Evolutionary conservation across 2,888 invertebrate genomes (phyloP), one percentile per base, ranked within the genome.

Genomic region (Cephus runcator): DNA sequence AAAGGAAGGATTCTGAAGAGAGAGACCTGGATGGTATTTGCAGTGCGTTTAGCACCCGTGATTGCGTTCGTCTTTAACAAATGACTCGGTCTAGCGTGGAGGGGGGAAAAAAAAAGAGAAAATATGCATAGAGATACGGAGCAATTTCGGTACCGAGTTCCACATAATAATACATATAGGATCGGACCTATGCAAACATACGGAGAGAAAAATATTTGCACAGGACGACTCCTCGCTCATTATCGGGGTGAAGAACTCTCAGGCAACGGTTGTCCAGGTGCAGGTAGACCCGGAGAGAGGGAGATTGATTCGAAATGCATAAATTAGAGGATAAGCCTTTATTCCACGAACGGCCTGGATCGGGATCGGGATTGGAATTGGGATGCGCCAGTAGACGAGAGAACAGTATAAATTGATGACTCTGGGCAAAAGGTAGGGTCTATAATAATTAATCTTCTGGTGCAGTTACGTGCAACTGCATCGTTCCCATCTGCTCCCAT

Each of bases 251-350:
- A 83, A 83, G 79, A 83, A 83, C 77, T 75, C 69, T 76, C 76
- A 83, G 82, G 80, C 82, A 85, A 87, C 88, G 88, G 90, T 89
- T 87, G 84, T 86, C 90, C 91, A 90, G 90, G 90, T 91, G 91
- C 89, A 86, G 83, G 83, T 85, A 83, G 76, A 56, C 23, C 56
- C 56, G 56, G 56, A 56, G 84, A 85, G 81, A 85, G 82, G 81
- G 90, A 91, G 91, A 91, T 90, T 91, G 91, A 91, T 91, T 91
- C 89, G 91, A 90, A 86, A 90, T 90, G 91, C 91, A 91, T 91
- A 91, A 90, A 91, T 91, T 91, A 91, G 87, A 88, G 91, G 89
- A 91, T 89, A 89, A 89, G 87, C 87, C 89, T 90, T 90, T 88
- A 88, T 88, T 85, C 87, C 83, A 80, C 82, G 76, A 79, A 79